phyloP scores from a whole-genome alignment of 2,888 invertebrate species.

The Ennomos fuscantarius region DNA sequence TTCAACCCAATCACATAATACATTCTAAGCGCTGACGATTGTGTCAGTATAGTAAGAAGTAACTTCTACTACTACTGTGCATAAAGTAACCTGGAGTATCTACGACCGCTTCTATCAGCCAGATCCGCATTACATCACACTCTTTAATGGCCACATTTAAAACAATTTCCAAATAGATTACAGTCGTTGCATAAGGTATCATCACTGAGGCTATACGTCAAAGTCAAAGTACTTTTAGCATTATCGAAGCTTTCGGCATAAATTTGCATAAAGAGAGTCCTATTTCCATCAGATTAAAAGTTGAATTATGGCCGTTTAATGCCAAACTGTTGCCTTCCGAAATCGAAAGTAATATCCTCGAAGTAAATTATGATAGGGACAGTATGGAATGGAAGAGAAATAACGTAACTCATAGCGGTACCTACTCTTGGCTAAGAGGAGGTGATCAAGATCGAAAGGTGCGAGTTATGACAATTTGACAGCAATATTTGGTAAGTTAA shows the following conservation, averaged over 20 bases:
- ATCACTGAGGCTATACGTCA: slow-evolving; percentile 40
- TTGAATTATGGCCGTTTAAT: slow-evolving; percentile 55
- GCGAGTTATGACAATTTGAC: slow-evolving; percentile 48
- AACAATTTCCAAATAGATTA: slow-evolving; percentile 47
- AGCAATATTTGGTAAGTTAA: slow-evolving; percentile 40
- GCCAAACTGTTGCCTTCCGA: slow-evolving; percentile 57
- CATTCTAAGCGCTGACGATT: slow-evolving; percentile 1
- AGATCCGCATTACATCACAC: slow-evolving; percentile 38
- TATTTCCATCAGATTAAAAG: slow-evolving; percentile 73
- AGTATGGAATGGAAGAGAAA: slow-evolving; percentile 1
- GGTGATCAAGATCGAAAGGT: slow-evolving; percentile 41
- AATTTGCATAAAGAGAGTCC: slow-evolving; percentile 46
- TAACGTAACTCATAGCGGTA: slow-evolving; percentile 48
- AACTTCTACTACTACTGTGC: too few relatives aligned
- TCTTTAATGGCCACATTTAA: slow-evolving; percentile 37
- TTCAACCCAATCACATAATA: slow-evolving; percentile 11
- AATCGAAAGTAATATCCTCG: slow-evolving; percentile 45
- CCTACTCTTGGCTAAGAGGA: slow-evolving; percentile 52
- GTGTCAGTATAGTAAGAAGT: too few relatives aligned
- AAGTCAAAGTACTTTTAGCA: slow-evolving; percentile 39
- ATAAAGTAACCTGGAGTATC: too few relatives aligned
- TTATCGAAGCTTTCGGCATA: slow-evolving; percentile 43
- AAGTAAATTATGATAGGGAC: slow-evolving; percentile 53
- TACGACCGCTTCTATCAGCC: slow-evolving; percentile 15
- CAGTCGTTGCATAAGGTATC: slow-evolving; percentile 45